Evolutionary conservation across 2,888 invertebrate species (phyloP).

Genomic region (Megamerina dolium): DNA sequence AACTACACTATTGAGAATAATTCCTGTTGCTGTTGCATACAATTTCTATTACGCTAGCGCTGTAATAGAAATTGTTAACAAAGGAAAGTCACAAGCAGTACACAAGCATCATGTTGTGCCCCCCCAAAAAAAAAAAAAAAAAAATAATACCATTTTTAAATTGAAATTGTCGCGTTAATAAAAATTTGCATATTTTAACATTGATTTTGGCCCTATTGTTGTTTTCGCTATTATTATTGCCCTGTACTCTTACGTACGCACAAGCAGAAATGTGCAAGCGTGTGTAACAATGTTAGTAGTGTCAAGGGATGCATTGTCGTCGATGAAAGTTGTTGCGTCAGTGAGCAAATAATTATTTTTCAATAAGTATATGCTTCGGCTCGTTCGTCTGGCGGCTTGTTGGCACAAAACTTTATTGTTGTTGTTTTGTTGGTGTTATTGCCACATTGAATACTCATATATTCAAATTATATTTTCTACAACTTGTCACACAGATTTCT

Average conservation of each 20-base stretch:
- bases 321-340: conserved; percentile 2
- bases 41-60: conserved; percentile 7
- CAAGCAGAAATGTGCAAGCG: conserved; percentile 28
- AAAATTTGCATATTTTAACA: conserved; percentile 44
- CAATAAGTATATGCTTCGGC: too few species aligned
- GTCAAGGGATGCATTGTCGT: not conserved
- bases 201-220: conserved; percentile 26
- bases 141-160: conserved; percentile 27
- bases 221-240: conserved; percentile 27
- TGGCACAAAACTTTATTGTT: too few species aligned
- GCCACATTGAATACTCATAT: too few species aligned
- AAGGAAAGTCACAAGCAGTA: too few species aligned
- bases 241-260: conserved; percentile 23
- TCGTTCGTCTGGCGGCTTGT: too few species aligned
- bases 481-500: not conserved
- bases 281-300: too few species aligned
- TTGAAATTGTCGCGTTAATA: conserved; percentile 43
- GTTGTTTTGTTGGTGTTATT: too few species aligned
- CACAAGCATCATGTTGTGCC: too few species aligned
- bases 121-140: not conserved
- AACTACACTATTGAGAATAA: conserved; percentile 42
- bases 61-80: too few species aligned
- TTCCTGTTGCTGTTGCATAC: conserved; percentile 22
- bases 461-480: conserved; percentile 11
- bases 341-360: conserved; percentile 23